Base-by-base conservation (phyloP, 2,113 vertebrate genomes). In the Columbina picui region DNA sequence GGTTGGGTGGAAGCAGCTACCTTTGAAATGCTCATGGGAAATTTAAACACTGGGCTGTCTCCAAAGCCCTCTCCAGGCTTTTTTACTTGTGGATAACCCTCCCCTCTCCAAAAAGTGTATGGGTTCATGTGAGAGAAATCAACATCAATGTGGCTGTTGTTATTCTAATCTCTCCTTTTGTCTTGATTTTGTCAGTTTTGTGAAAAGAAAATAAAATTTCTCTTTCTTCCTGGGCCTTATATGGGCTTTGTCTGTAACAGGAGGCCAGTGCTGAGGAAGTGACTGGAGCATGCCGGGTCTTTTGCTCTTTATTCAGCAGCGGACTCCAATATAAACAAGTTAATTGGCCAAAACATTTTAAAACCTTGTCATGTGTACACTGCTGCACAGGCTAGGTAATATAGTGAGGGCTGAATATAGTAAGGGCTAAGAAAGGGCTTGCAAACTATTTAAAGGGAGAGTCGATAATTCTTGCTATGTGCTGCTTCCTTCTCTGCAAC, bases 391-490 rank as follows among this genome's bases (percentile, higher is more conserved):
- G 50, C 45, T 55, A 57, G 59, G 34, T 83, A 43, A 93, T 84
- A 38, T 11, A 84, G 84, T 41, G 70, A 74, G 64, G 64, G 55
- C 57, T 76, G 74, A 80, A 75, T 50, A 63, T 43, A 90, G 55
- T 25, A 73, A 86, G 68, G 82, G 34, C 67, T 93, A 91, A 68
- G 60, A 83, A 78, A 91, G 52, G 71, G 41, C 34, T 90, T 74
- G 56, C 75, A 59, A 77, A 90, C 53, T 85, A 41, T 94, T 76
- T 91, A 83, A 93, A 85, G 84, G 50, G 20, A 87, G 34, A 93
- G 70, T 77, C 11, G 3, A 29, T 83, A 93, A 88, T 95, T 92
- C 92, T 78, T 88, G 57, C 64, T 81, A 20, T 30, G 39, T 27
- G 30, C 87, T 90, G 43, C 64, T 60, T 81, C 52, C 78, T 76